phyloP scores from a whole-genome alignment of 2,797 vertebrate species.

The Pangasius macronema region DNA sequence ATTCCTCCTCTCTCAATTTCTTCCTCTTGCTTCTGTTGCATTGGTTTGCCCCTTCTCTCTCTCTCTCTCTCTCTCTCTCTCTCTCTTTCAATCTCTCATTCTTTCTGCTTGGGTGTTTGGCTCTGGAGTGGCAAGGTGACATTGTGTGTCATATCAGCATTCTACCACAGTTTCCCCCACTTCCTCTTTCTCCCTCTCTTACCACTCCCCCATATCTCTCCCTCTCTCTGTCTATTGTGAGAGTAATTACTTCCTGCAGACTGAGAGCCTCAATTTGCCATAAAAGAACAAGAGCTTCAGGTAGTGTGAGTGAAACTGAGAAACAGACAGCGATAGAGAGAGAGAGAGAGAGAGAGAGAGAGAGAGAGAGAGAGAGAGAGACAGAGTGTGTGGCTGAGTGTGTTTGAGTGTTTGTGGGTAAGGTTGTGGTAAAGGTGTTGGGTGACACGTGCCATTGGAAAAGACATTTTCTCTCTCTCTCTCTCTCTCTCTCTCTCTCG shows the following conservation, averaged over 20 bases:
- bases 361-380: constrained; percentile 7
- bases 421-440: constrained; percentile 16
- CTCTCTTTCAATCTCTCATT: constrained; percentile 40
- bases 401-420: constrained; percentile 29
- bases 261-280: constrained; percentile 89
- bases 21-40: constrained; percentile 37
- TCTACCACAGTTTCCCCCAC: constrained; percentile 66
- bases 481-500: neutral
- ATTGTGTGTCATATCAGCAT: constrained; percentile 77
- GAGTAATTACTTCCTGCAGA: constrained; percentile 89
- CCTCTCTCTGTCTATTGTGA: constrained; percentile 75
- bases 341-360: constrained; percentile 20
- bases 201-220: constrained; percentile 72
- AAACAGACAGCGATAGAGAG: constrained; percentile 26
- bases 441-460: constrained; percentile 21
- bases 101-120: constrained; percentile 49
- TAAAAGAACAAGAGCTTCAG: constrained; percentile 86
- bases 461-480: neutral
- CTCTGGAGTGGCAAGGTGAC: constrained; percentile 78
- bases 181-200: constrained; percentile 72
- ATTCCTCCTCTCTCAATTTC: constrained; percentile 20
- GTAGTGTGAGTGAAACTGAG: constrained; percentile 62
- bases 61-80: neutral
- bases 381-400: constrained; percentile 8
- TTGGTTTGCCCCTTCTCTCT: constrained; percentile 4